Evolutionary conservation across 2,888 invertebrate species (phyloP).

Genomic region (Andrena camellia): DNA sequence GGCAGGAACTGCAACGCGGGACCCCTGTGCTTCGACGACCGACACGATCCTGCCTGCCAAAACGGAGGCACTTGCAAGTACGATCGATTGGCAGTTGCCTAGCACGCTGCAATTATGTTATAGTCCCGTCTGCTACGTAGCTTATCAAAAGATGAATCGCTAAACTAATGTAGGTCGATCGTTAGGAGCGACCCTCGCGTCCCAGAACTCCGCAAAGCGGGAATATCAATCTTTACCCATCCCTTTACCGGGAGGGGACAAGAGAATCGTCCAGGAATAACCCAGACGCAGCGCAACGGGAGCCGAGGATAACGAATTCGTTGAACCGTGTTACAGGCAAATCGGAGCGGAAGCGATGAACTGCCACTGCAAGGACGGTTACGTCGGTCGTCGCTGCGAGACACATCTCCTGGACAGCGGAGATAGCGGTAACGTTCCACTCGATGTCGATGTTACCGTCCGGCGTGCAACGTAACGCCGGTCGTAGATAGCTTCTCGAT

Average conservation of each 20-base stretch:
- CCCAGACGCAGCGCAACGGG: too few species aligned
- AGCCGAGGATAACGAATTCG: not conserved
- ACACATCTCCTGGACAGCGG: slow-evolving; percentile 86
- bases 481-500: slow-evolving; percentile 24
- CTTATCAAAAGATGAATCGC: too few species aligned
- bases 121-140: too few species aligned
- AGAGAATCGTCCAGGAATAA: too few species aligned
- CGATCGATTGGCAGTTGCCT: not conserved
- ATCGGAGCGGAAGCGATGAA: slow-evolving; percentile 91
- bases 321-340: slow-evolving; percentile 87
- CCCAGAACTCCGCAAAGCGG: too few species aligned
- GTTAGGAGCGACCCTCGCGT: too few species aligned
- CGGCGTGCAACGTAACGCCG: not conserved
- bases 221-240: too few species aligned
- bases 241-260: too few species aligned
- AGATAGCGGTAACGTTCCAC: slow-evolving; percentile 69
- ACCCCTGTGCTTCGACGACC: slow-evolving; percentile 90
- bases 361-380: slow-evolving; percentile 89
- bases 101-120: too few species aligned
- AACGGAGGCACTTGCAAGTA: slow-evolving; percentile 95
- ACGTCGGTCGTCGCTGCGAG: slow-evolving; percentile 90
- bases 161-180: not conserved
- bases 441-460: not conserved
- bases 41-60: slow-evolving; percentile 89
- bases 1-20: slow-evolving; percentile 93